Percentiles rank a stretch among this genome's conserved stretches.
These are phyloP conservation scores for Hofmannophila pseudospretella DNA, from an alignment of 2,888 invertebrate species.

Conservation along the genomic window DNA sequence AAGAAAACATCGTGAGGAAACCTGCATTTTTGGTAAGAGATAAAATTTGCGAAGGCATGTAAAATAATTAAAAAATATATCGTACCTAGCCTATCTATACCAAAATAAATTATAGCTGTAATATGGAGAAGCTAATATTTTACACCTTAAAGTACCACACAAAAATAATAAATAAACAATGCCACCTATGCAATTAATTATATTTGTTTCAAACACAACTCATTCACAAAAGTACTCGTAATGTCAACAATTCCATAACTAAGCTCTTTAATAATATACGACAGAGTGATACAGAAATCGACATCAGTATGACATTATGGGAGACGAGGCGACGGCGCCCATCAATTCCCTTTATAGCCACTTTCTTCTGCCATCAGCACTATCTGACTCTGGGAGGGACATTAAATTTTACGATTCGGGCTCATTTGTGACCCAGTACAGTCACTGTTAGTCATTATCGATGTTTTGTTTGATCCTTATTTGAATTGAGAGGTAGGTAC, in stretches of 20 bases:
- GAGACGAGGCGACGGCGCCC: constrained; percentile 38
- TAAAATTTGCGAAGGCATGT: too few relatives aligned
- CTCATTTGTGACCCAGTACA: constrained; percentile 54
- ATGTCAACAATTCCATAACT: constrained; percentile 1
- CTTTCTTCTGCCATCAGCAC: constrained; percentile 63
- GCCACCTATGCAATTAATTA: too few relatives aligned
- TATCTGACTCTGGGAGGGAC: constrained; percentile 53
- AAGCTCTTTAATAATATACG: constrained; percentile 30
- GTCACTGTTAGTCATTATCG: constrained; percentile 54
- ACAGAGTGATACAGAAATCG: constrained; percentile 21
- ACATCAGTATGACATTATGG: constrained; percentile 31
- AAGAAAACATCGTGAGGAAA: too few relatives aligned
- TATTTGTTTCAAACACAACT: neutral
- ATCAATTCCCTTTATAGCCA: constrained; percentile 71
- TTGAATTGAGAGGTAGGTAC: too few relatives aligned
- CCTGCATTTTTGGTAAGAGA: too few relatives aligned
- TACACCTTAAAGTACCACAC: too few relatives aligned
- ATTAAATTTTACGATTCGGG: constrained; percentile 67
- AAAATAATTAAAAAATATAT: too few relatives aligned
- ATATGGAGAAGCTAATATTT: too few relatives aligned
- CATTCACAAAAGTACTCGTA: neutral
- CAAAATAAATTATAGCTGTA: too few relatives aligned
- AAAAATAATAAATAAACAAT: too few relatives aligned
- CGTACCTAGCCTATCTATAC: too few relatives aligned
- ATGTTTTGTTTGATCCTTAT: too few relatives aligned